A percentile compares a stretch with the other conserved stretches of the same genome.
Conservation (phyloP, 1,140 invertebrate species). For the Tenebrio molitor region DNA sequence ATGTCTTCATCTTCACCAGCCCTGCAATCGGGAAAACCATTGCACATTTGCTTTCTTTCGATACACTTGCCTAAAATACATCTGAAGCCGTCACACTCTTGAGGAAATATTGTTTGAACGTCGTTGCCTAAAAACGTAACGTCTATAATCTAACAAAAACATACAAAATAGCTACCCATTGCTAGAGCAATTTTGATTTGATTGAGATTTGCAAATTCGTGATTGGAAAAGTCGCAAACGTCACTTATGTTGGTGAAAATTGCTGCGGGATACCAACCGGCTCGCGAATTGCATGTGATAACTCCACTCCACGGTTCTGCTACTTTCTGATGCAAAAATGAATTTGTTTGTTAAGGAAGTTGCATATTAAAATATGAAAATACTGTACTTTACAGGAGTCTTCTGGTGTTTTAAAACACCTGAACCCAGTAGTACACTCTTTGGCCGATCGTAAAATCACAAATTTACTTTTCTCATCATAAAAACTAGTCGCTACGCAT, state of each 20-base stretch:
- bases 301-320: slow-evolving; percentile 70
- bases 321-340: too few species aligned
- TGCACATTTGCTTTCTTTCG: slow-evolving; percentile 73
- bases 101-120: slow-evolving; percentile 26
- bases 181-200: neutral
- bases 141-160: too few species aligned
- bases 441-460: slow-evolving; percentile 53
- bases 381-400: neutral
- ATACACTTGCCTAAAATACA: slow-evolving; percentile 82
- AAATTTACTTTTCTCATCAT: slow-evolving; percentile 41
- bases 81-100: slow-evolving; percentile 72
- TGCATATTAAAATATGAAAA: slow-evolving; percentile 33
- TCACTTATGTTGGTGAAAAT: slow-evolving; percentile 70
- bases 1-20: slow-evolving; percentile 75
- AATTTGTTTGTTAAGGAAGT: too few species aligned
- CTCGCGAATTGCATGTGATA: slow-evolving; percentile 71
- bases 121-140: slow-evolving; percentile 45
- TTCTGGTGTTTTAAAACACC: slow-evolving; percentile 68
- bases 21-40: slow-evolving; percentile 80
- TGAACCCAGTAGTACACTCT: slow-evolving; percentile 68
- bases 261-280: slow-evolving; percentile 75
- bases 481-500: slow-evolving; percentile 70
- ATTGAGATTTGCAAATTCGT: slow-evolving; percentile 54
- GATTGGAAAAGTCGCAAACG: slow-evolving; percentile 68
- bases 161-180: too few species aligned